Percentiles rank a stretch among this genome's conserved stretches.
phyloP scores from a whole-genome alignment of 1,140 invertebrate species.

The Ips nitidus region DNA sequence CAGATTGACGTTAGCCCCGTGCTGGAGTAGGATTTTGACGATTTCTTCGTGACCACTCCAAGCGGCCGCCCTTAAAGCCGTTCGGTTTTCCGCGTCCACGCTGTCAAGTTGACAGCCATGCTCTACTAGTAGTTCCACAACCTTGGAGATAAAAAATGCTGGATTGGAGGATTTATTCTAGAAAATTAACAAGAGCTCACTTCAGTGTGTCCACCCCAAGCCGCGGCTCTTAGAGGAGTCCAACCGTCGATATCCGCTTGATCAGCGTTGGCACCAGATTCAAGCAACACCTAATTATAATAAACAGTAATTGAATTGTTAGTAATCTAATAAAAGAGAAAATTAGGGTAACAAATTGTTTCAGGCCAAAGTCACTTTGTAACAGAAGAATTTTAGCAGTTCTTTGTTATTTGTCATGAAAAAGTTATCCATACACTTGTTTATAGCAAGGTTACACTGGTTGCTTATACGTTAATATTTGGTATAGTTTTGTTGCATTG shows the following conservation, averaged over 20 bases:
- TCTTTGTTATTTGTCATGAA: no score
- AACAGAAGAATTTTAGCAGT: no score
- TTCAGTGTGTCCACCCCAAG: slow-evolving; percentile 92
- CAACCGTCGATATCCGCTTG: slow-evolving; percentile 87
- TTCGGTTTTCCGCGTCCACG: slow-evolving; percentile 72
- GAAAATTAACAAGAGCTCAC: slow-evolving; percentile 50
- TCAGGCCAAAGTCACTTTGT: no score
- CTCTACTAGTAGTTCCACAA: slow-evolving; percentile 78
- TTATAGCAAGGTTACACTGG: no score
- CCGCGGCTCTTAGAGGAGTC: slow-evolving; percentile 83
- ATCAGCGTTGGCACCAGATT: slow-evolving; percentile 76
- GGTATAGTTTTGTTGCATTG: no score
- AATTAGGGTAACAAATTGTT: no score
- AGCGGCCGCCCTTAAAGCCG: slow-evolving; percentile 72
- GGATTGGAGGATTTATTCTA: neutral
- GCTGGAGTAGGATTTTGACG: slow-evolving; percentile 71
- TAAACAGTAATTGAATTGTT: neutral
- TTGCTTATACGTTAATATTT: no score
- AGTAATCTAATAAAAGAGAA: neutral
- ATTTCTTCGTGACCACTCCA: slow-evolving; percentile 85
- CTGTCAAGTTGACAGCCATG: slow-evolving; percentile 81
- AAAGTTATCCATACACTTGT: no score
- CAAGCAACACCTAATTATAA: slow-evolving; percentile 58
- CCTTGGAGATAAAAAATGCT: slow-evolving; percentile 55
- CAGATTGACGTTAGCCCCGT: slow-evolving; percentile 68